Evolutionary conservation across 92 coral and sea anemone species (phyloP).

Genomic region (Porites divaricata): DNA sequence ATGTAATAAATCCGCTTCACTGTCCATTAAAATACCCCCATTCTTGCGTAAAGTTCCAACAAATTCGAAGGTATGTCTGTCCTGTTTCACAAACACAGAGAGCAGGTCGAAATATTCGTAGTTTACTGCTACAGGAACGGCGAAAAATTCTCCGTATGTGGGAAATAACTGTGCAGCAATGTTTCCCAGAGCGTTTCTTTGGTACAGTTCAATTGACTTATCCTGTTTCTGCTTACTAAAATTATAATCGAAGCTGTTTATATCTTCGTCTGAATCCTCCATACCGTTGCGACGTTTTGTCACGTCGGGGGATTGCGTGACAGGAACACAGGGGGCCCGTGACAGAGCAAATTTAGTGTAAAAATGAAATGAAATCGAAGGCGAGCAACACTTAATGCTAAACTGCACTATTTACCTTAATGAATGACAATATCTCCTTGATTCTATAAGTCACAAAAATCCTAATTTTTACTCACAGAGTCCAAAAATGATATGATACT

Average conservation of each 20-base stretch:
- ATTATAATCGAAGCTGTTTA: not conserved
- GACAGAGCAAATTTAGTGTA: no score
- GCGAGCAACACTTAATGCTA: no score
- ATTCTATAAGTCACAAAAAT: no score
- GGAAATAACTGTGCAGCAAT: constrained; percentile 60
- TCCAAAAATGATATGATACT: no score
- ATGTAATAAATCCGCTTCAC: constrained; percentile 45
- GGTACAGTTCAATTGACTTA: constrained; percentile 52
- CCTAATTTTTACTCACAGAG: no score
- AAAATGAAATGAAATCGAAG: no score
- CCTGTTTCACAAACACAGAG: constrained; percentile 75
- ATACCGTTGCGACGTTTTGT: not conserved
- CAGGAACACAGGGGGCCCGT: not conserved
- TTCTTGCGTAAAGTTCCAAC: constrained; percentile 75
- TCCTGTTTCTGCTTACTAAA: not conserved
- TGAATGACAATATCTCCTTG: no score
- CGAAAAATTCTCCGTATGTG: constrained; percentile 67
- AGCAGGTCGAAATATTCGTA: constrained; percentile 59
- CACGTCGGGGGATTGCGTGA: constrained; percentile 17
- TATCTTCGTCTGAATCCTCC: constrained; percentile 10
- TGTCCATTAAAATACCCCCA: constrained; percentile 71
- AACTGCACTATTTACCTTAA: no score
- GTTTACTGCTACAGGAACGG: constrained; percentile 63
- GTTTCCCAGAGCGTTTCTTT: constrained; percentile 72
- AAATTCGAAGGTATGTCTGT: constrained; percentile 47